phyloP scores from a whole-genome alignment of 2,797 vertebrate genomes.

The Meda fulgida region DNA sequence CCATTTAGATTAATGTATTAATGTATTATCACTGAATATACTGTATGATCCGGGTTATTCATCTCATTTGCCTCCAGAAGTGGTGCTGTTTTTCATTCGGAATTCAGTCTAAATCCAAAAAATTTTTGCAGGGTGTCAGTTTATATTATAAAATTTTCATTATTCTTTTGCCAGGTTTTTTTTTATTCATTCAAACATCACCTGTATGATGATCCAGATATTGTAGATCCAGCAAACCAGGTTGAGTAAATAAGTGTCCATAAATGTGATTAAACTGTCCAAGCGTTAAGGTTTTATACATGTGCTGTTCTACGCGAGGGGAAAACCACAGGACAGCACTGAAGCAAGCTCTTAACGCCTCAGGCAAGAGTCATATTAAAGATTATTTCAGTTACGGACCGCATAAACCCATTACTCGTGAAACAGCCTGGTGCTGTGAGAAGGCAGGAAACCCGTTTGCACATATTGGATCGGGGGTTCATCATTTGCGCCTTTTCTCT shows the following conservation, averaged over 20 bases:
- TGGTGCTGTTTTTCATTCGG: constrained; percentile 58
- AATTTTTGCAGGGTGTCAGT: constrained; percentile 58
- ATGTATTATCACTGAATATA: constrained; percentile 67
- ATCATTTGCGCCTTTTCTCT: constrained; percentile 27
- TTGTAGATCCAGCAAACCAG: background rate
- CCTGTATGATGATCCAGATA: constrained; percentile 31
- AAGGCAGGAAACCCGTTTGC: constrained; percentile 35
- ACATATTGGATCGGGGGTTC: constrained; percentile 52
- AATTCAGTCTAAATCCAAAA: constrained; percentile 30
- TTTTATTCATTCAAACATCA: constrained; percentile 59
- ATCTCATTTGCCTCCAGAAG: constrained; percentile 71
- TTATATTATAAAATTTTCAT: constrained; percentile 53
- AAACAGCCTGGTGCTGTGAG: constrained; percentile 10
- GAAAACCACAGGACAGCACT: constrained; percentile 17
- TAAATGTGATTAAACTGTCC: constrained; percentile 26
- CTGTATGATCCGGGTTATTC: constrained; percentile 68
- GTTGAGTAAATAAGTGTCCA: constrained; percentile 46
- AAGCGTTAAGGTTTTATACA: constrained; percentile 11
- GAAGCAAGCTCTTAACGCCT: constrained; percentile 22
- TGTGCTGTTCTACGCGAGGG: background rate
- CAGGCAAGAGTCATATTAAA: constrained; percentile 33
- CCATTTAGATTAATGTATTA: constrained; percentile 21
- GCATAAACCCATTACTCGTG: constrained; percentile 37
- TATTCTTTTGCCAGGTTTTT: constrained; percentile 56
- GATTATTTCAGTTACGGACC: constrained; percentile 28